Conservation (phyloP, 2,888 invertebrate genomes). For the Cephus spinipes region DNA sequence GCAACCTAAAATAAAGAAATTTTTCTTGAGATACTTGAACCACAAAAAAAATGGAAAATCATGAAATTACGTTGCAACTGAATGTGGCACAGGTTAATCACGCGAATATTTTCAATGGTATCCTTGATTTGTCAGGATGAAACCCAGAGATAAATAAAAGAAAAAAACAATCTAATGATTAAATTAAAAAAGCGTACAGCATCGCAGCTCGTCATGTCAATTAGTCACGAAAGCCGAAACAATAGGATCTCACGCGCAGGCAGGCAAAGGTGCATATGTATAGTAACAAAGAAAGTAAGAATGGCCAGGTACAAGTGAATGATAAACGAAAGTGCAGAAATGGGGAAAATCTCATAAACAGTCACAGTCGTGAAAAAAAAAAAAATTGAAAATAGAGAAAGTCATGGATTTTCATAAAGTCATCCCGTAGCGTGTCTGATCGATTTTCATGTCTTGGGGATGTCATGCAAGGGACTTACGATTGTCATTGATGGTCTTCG, state of each 20-base stretch:
- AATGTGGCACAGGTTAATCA: background rate
- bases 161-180: background rate
- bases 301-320: background rate
- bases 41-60: background rate
- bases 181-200: background rate
- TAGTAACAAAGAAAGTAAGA: background rate
- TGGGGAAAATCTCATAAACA: background rate
- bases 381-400: background rate
- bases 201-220: background rate
- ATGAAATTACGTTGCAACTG: constrained; percentile 1
- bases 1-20: constrained; percentile 76
- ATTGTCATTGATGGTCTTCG: constrained; percentile 71
- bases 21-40: background rate
- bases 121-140: background rate
- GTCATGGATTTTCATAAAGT: background rate
- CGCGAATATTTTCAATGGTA: background rate
- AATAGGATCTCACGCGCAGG: background rate
- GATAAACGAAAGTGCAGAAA: background rate
- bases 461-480: constrained; percentile 62
- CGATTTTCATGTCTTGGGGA: background rate
- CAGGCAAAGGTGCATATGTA: background rate
- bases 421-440: background rate
- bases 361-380: background rate
- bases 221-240: background rate
- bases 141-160: background rate